Conservation (phyloP, 2,888 invertebrate genomes). For the Cenopis cana region DNA sequence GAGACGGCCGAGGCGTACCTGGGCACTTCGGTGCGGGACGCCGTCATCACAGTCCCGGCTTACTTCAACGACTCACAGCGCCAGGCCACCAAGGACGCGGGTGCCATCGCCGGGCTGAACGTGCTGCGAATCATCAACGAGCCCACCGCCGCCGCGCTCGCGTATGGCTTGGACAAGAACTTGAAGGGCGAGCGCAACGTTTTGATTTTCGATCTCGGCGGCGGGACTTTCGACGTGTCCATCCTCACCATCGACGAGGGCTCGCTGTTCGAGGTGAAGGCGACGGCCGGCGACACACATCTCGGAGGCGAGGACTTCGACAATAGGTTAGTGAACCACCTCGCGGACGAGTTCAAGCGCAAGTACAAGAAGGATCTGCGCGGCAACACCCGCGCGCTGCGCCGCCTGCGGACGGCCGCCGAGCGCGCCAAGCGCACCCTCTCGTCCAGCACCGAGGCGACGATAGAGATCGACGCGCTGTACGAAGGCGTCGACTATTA, state of each 20-base stretch:
- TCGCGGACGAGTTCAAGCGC: constrained; percentile 87
- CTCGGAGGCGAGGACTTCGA: constrained; percentile 88
- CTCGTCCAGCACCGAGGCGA: constrained; percentile 88
- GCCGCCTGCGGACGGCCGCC: constrained; percentile 88
- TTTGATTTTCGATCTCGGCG: constrained; percentile 83
- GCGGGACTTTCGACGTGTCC: constrained; percentile 90
- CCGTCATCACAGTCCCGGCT: constrained; percentile 90
- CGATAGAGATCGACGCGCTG: constrained; percentile 88
- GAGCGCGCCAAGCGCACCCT: constrained; percentile 89
- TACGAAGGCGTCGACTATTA: constrained; percentile 87
- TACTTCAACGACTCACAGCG: constrained; percentile 61
- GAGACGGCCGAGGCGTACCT: constrained; percentile 62
- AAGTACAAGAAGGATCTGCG: constrained; percentile 87
- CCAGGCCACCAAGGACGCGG: constrained; percentile 90
- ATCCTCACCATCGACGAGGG: constrained; percentile 91
- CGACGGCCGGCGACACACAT: constrained; percentile 92
- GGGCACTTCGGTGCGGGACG: constrained; percentile 86
- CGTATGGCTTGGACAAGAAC: constrained; percentile 87
- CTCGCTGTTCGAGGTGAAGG: constrained; percentile 88
- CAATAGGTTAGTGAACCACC: constrained; percentile 85
- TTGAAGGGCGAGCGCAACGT: constrained; percentile 83
- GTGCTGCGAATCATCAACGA: constrained; percentile 82
- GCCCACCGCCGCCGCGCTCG: constrained; percentile 88
- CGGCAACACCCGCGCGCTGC: constrained; percentile 85
- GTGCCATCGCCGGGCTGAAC: constrained; percentile 85